Evolutionary conservation across 2,797 vertebrate genomes (phyloP), one percentile per base, ranked within the genome.

Genomic region (Ptychobarbus kaznakovi): DNA sequence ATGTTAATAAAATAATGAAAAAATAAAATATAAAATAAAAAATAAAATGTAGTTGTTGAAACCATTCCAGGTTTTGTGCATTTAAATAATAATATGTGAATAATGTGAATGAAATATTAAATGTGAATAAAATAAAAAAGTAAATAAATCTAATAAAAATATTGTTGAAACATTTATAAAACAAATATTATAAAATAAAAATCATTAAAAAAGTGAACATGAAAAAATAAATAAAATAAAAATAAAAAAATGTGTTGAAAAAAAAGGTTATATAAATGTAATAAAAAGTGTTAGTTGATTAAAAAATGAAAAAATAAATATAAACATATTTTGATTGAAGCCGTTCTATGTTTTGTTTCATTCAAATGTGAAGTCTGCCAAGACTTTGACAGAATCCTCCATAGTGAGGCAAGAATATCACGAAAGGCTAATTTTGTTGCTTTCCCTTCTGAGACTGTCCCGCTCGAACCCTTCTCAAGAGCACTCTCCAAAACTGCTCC

Each of bases 401-500:
- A n/a, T 7, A 38, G 51, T 40, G 20, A 77, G 32, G 13, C 18
- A 3, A 77, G 53, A 61, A 42, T 18, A 61, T 42, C 73, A 53
- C 28, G 6, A 35, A 11, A 22, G 49, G 38, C 25, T 61, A 2
- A 61, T 42, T 61, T 61, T 61, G 53, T 28, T 78, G 4, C 56
- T 76, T n/a, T 58, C 20, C 12, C 32, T 76, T 44, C n/a, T 4
- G 42, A 70, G 58, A 61, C 38, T 68, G 40, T 87, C 82, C 81
- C 61, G 28, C 53, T 82, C 42, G 8, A 42, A 53, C 28, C 15
- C 15, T 66, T 66, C 15, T 66, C 80, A 74, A 75, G 63, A 72
- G 46, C 61, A 49, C 84, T 82, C 76, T 77, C 56, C 79, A 22
- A 90, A 87, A 83, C 72, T 44, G 35, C 16, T 44, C 32, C 75